Evolutionary conservation across 2,113 vertebrate species (phyloP), one percentile per base, ranked within the genome.

Genomic region (Sander vitreus): DNA sequence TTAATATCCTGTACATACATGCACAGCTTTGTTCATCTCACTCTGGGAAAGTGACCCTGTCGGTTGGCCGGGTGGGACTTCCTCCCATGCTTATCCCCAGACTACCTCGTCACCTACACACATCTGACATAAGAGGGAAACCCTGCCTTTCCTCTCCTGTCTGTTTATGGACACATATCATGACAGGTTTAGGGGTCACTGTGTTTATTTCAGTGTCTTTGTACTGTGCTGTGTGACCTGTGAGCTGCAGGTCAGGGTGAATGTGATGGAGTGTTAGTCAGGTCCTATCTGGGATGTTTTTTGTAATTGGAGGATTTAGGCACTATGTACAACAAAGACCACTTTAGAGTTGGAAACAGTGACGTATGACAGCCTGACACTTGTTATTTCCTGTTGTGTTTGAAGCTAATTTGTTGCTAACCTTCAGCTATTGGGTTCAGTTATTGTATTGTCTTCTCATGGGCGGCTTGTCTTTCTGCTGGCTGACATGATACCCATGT

Each of bases 131-230:
- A 0, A 57, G 76, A 77, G 78, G 91, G 91, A 94, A 91, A 77
- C 81, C 69, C 85, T 78, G 85, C 83, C 88, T 88, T 94, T 91
- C 88, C 93, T 92, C 53, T 50, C 30, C 50, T 14, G 55, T 47
- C 68, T 81, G 45, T 85, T 78, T 87, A 73, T 59, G 68, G 83
- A 90, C 65, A 79, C 83, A 77, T 69, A 78, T 87, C 76, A 86
- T 62, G 88, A 47, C 78, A 80, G 74, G 50, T 70, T 88, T 27
- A 8, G 43, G 74, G 81, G 67, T 83, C 54, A 15, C 25, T 5
- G 62, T 77, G 88, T 90, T 88, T 91, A 89, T 88, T 85, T 87
- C 69, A n/a, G 57, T 51, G 27, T 70, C 51, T 76, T 78, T 89
- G 84, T 73, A 67, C 63, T 88, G 76, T 57, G 70, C 68, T 19